These are phyloP conservation scores for Brachionus asplanchnoidis DNA, from an alignment of 1,140 invertebrate genomes.

Conservation along the genomic window DNA sequence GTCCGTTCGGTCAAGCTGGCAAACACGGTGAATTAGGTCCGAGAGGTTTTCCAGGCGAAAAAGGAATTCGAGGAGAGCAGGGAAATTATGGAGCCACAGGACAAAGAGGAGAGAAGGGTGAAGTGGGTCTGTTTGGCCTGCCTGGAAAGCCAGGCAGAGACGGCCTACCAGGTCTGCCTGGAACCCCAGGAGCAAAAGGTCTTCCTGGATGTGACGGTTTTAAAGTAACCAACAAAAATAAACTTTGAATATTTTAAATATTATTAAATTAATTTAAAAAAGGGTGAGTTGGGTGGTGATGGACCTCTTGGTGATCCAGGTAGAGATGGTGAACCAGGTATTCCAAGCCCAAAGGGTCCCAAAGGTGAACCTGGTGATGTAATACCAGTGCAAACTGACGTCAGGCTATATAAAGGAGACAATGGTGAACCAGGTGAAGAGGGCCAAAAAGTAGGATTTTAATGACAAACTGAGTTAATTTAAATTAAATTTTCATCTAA, in stretches of 20 bases:
- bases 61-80: not conserved
- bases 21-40: constrained; percentile 45
- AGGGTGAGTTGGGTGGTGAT: constrained; percentile 3
- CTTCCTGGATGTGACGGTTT: constrained; percentile 36
- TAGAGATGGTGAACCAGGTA: constrained; percentile 17
- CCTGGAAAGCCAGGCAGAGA: constrained; percentile 29
- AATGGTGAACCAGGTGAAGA: not conserved
- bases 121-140: constrained; percentile 1
- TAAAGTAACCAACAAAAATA: not conserved
- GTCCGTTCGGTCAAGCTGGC: constrained; percentile 49
- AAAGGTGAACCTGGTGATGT: constrained; percentile 29
- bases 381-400: not conserved
- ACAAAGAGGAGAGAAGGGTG: constrained; percentile 44
- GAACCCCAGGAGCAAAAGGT: not conserved
- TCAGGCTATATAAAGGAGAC: constrained; percentile 13
- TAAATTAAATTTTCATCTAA: not conserved
- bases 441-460: not conserved
- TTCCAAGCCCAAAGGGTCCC: not conserved
- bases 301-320: constrained; percentile 24
- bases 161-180: not conserved
- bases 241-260: not conserved
- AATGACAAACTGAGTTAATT: not conserved
- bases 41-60: not conserved
- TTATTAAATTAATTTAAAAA: not conserved
- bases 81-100: constrained; percentile 17